Base-by-base conservation (phyloP, 35 echinoderm and acorn worm genomes). In the Patiria miniata region DNA sequence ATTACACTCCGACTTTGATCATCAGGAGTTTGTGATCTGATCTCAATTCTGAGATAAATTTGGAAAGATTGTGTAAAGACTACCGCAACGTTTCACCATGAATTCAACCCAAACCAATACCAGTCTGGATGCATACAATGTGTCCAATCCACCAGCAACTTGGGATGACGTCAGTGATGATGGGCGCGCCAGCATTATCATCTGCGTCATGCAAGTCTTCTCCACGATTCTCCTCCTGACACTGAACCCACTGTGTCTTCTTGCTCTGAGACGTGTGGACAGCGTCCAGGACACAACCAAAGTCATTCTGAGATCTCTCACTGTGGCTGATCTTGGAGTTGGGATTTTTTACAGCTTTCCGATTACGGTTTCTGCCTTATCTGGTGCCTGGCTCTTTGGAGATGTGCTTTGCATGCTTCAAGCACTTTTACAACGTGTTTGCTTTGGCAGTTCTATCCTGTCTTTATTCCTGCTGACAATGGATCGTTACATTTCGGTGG, bases 401-500 rank as follows among this genome's bases (percentile, higher is more conserved):
- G 22, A 68, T 29, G 61, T 28, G 9, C 16, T 68, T 22, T 68
- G 61, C 26, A 7, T 22, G 2, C 32, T 2, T 0, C 61, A 68
- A 68, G 61, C 61, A 68, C 2, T 23, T 58, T 4, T 22, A 5
- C 18, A 50, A 26, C 3, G 15, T 0, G 8, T 30, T 83, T 0
- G 55, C 37, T 47, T 47, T 47, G 12, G 42, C 42, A 47, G 42
- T 47, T 4, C 42, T 47, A 12, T 47, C 4, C 12, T 47, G 4
- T 47, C 42, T 12, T 47, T 47, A n/a, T 8, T 83, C 23, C 33
- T 83, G 7, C 36, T 83, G 0, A 83, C 81, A 4, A 34, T 83
- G 0, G 81, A 83, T 3, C 81, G 81, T 6, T 83, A 83, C 52
- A 61, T 83, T 32, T 52, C 81, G 3, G 52, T 83, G 34, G 50